phyloP scores from a whole-genome alignment of 2,797 vertebrate genomes.

The Coreius guichenoti region DNA sequence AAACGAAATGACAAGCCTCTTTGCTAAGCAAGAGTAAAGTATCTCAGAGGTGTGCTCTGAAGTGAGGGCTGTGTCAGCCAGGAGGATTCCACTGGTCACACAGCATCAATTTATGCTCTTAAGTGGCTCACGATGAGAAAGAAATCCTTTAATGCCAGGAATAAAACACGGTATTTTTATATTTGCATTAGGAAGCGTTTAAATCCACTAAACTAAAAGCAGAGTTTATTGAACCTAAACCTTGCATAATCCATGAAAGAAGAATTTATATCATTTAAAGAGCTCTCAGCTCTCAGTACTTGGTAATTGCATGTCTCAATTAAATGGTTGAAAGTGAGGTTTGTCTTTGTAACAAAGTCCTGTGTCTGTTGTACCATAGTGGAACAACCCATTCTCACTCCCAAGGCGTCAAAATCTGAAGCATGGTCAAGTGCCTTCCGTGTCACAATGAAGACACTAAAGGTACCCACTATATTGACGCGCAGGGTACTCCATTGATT shows the following conservation, averaged over 20 bases:
- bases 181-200: slow-evolving; percentile 42
- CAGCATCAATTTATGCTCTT: slow-evolving; percentile 44
- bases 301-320: slow-evolving; percentile 30
- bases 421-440: too few species aligned
- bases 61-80: slow-evolving; percentile 40
- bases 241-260: slow-evolving; percentile 46
- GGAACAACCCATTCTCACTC: too few species aligned
- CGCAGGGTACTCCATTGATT: too few species aligned
- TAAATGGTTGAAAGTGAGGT: slow-evolving; percentile 23
- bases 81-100: slow-evolving; percentile 49
- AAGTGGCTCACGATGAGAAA: slow-evolving; percentile 39
- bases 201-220: slow-evolving; percentile 47
- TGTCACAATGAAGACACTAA: too few species aligned
- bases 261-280: slow-evolving; percentile 28
- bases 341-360: slow-evolving; percentile 25
- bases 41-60: slow-evolving; percentile 28
- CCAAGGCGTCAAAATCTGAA: too few species aligned
- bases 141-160: slow-evolving; percentile 58
- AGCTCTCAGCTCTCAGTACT: slow-evolving; percentile 15
- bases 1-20: slow-evolving; percentile 12
- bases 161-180: slow-evolving; percentile 51
- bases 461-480: too few species aligned
- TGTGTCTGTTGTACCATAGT: background rate
- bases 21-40: slow-evolving; percentile 39
- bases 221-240: slow-evolving; percentile 37